Base-by-base conservation (phyloP, 2,797 vertebrate species). In the Heteromormyrus szaboi region DNA sequence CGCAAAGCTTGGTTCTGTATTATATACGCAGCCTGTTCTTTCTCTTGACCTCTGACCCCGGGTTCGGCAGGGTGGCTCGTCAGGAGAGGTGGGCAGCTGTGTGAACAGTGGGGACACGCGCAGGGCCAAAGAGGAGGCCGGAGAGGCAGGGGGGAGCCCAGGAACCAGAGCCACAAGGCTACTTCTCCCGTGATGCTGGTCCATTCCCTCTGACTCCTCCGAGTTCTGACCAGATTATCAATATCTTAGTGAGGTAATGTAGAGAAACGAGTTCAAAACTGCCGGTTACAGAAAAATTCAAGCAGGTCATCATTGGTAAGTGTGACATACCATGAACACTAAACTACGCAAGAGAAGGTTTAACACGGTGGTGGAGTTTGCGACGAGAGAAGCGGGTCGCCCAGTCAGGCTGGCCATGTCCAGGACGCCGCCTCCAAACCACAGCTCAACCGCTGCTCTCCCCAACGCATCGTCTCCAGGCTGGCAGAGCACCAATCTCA, bases 11-110 rank as follows among this genome's bases (percentile, higher is more conserved):
- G 95, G 95, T 95, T 95, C 94, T 94, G 94, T 93, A 96, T 97
- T 96, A 95, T 96, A 93, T 95, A 92, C 88, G 93, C 96, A 96
- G 96, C 95, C 95, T 97, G 95, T 96, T 96, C 95, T 95, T 96
- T 97, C 95, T 96, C 96, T 96, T 95, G 95, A 97, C 96, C 96
- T 94, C 93, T 95, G 95, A 96, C 95, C 96, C 88, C 90, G 92
- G 96, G 96, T 96, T 96, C 96, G 95, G 93, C 90, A 89, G 92
- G 90, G 94, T 93, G 94, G 93, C 94, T 95, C 92, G 90, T 95
- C 95, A 54, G 89, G 95, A 94, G 94, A 95, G 95, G 93, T 93
- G 94, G 96, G 94, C 96, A 97, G 96, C 96, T 96, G 95, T 95
- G 94, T 93, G 93, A 95, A 90, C 94, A 87, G 92, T 91, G 51